Conservation (phyloP, 2,888 invertebrate genomes). For the Leptothorax acervorum region DNA sequence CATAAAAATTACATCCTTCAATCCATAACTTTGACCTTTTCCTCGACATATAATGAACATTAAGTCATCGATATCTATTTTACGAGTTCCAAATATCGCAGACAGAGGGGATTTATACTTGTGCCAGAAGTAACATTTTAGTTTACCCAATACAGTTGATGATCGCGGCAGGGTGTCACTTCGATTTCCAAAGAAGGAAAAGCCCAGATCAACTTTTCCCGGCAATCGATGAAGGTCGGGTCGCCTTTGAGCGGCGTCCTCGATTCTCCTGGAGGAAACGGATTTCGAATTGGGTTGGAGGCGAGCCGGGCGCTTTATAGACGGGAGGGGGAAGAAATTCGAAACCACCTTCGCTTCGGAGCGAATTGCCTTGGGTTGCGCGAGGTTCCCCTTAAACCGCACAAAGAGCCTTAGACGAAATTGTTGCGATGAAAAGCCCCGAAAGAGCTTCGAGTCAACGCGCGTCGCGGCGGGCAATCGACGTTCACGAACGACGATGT, state of each 20-base stretch:
- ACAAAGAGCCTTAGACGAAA: slow-evolving; percentile 72
- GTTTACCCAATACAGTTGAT: slow-evolving; percentile 39
- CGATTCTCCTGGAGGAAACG: slow-evolving; percentile 72
- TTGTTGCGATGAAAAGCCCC: slow-evolving; percentile 70
- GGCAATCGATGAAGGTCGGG: slow-evolving; percentile 68
- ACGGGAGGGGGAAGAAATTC: slow-evolving; percentile 66
- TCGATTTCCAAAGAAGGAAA: slow-evolving; percentile 41
- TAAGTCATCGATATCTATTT: slow-evolving; percentile 6
- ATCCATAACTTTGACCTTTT: not conserved
- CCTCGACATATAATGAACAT: not conserved
- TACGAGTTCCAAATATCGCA: not conserved
- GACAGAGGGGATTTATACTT: not conserved
- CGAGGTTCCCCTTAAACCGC: slow-evolving; percentile 73
- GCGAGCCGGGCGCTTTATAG: not conserved
- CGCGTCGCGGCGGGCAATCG: slow-evolving; percentile 69
- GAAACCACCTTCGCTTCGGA: slow-evolving; percentile 71
- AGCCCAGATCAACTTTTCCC: slow-evolving; percentile 46
- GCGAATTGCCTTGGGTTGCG: slow-evolving; percentile 71
- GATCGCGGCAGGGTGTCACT: slow-evolving; percentile 30
- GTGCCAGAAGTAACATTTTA: slow-evolving; percentile 32
- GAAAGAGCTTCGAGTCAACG: slow-evolving; percentile 72
- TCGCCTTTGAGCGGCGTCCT: slow-evolving; percentile 66
- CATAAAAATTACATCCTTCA: too few relatives aligned
- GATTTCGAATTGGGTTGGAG: slow-evolving; percentile 65
- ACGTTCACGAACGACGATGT: slow-evolving; percentile 52